Percentiles rank a stretch among this genome's conserved stretches.
phyloP scores from a whole-genome alignment of 2,888 invertebrate species.

The Penaeus monodon region DNA sequence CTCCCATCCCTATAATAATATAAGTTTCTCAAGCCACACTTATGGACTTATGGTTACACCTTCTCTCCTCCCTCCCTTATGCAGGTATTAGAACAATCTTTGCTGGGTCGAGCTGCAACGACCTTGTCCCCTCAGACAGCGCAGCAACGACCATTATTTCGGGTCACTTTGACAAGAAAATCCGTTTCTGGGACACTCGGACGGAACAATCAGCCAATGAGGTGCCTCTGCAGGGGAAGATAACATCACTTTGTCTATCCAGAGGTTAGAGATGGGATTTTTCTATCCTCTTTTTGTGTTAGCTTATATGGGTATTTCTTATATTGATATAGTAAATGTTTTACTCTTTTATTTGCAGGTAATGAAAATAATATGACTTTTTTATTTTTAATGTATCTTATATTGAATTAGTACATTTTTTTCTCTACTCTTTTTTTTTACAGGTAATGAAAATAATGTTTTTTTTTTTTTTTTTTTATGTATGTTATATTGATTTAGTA shows the following conservation, averaged over 20 bases:
- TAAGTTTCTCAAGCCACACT: no score
- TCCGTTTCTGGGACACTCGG: conserved; percentile 95
- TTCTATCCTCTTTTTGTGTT: not conserved
- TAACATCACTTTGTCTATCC: conserved; percentile 56
- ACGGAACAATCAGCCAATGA: conserved; percentile 59
- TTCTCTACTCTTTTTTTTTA: no score
- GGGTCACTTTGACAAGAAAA: conserved; percentile 97
- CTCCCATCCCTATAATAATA: no score
- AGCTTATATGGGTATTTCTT: not conserved
- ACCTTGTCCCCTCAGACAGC: conserved; percentile 87
- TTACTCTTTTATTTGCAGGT: no score
- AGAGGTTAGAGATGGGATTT: conserved; percentile 26
- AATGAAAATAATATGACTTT: no score
- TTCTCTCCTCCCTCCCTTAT: no score
- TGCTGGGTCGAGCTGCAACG: conserved; percentile 96
- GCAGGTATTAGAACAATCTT: conserved; percentile 85
- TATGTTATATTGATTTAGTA: no score
- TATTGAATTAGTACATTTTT: no score
- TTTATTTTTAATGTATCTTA: no score
- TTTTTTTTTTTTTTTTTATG: no score
- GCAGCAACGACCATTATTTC: conserved; percentile 92
- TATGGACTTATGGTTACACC: no score
- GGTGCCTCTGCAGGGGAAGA: conserved; percentile 56
- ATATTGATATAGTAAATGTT: not conserved
- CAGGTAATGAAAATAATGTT: no score